Evolutionary conservation across 2,113 vertebrate species (phyloP).

Genomic region (Actenoides lindsayi): DNA sequence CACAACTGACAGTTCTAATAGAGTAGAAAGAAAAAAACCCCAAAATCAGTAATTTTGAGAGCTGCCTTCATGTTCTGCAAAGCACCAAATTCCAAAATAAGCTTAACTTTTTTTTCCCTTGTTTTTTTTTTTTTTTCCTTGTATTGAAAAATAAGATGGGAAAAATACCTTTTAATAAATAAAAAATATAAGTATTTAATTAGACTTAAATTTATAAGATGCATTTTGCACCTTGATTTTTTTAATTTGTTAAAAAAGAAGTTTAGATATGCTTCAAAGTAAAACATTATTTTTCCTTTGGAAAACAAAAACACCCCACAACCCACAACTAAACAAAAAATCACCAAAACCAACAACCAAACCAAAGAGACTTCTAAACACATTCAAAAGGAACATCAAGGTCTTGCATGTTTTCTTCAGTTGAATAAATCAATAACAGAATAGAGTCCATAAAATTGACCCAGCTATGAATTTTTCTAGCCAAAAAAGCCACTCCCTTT

Average conservation of each 20-base stretch:
- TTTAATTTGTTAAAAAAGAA: neutral
- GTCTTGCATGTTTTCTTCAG: neutral
- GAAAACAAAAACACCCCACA: neutral
- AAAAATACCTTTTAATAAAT: neutral
- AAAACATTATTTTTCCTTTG: neutral
- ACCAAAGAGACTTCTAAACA: neutral
- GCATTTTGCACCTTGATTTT: neutral
- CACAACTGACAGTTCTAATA: neutral
- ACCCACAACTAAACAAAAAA: no score
- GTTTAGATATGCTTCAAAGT: neutral
- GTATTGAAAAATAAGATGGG: neutral
- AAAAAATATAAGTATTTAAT: neutral
- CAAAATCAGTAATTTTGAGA: neutral
- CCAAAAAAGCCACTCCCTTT: neutral
- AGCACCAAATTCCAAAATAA: neutral
- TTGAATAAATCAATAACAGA: neutral
- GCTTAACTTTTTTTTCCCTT: neutral
- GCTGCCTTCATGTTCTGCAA: neutral
- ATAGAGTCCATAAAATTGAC: neutral
- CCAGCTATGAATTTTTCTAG: neutral
- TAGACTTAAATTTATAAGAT: neutral
- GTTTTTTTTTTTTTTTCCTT: no score
- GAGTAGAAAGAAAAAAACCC: neutral
- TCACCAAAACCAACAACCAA: no score
- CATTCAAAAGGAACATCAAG: neutral